A percentile compares a stretch with the other conserved stretches of the same genome.
Conservation (phyloP, 2,113 vertebrate species). For the Neolamprologus falcicula region DNA sequence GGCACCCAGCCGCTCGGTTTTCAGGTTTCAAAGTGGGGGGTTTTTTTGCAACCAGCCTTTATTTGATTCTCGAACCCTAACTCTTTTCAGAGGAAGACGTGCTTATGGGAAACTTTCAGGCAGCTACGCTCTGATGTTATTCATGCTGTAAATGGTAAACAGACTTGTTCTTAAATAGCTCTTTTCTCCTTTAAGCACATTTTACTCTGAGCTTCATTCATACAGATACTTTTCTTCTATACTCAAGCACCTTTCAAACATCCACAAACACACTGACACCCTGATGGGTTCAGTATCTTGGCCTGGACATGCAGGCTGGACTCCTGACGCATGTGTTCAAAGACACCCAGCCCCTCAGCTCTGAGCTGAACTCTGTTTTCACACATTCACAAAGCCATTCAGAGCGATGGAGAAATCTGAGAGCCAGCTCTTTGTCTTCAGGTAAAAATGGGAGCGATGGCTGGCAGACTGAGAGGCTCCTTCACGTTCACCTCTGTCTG, state of each 20-base stretch:
- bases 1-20: background rate
- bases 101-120: background rate
- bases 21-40: background rate
- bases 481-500: background rate
- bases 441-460: background rate
- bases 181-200: background rate
- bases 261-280: background rate
- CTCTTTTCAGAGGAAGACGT: background rate
- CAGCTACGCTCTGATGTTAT: background rate
- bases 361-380: background rate
- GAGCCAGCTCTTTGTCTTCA: background rate
- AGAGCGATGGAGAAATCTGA: background rate
- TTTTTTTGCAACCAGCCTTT: fast-evolving
- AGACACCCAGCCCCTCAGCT: background rate
- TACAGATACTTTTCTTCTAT: background rate
- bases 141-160: background rate
- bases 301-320: background rate
- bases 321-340: background rate
- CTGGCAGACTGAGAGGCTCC: background rate
- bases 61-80: background rate
- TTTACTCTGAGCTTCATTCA: background rate
- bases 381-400: background rate
- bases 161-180: background rate
- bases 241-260: background rate
- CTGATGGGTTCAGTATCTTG: background rate